Percentiles rank a stretch among this genome's conserved stretches.
phyloP scores from a whole-genome alignment of 2,797 vertebrate species.

The Gobionotothen gibberifrons region DNA sequence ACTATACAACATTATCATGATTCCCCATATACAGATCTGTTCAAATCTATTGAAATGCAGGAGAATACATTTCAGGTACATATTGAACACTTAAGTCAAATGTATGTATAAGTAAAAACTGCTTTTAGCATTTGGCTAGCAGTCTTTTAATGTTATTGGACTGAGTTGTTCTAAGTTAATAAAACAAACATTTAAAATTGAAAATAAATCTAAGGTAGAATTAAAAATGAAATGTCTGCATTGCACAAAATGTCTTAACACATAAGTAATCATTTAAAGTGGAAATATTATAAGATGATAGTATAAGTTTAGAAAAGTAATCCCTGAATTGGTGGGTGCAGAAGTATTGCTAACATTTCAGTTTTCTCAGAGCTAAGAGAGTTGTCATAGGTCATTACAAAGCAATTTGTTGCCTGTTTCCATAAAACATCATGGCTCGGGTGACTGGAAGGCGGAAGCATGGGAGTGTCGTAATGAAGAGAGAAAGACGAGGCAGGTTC shows the following conservation, averaged over 20 bases:
- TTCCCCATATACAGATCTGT: neutral
- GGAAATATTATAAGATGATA: conserved; percentile 6
- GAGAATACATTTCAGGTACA: neutral
- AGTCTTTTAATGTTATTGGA: neutral
- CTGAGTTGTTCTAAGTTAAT: neutral
- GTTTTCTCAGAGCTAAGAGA: conserved; percentile 48
- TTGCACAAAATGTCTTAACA: neutral
- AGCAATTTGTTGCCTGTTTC: conserved; percentile 72
- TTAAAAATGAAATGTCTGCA: neutral
- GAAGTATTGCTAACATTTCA: conserved; percentile 29
- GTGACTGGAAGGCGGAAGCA: conserved; percentile 14
- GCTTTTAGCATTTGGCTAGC: neutral
- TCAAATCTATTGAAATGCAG: neutral
- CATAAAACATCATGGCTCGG: conserved; percentile 35
- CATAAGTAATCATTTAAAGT: neutral
- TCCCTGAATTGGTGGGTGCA: neutral
- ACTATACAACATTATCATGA: neutral
- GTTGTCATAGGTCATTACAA: conserved; percentile 60
- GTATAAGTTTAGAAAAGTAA: neutral
- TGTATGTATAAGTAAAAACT: neutral
- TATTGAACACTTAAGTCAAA: conserved; percentile 16
- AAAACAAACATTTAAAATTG: conserved; percentile 1
- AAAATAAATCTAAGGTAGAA: neutral
- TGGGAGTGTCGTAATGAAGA: conserved; percentile 42
- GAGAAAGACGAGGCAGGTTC: conserved; percentile 63